Conservation (phyloP, 1,140 invertebrate species). For the Venturia canescens region DNA sequence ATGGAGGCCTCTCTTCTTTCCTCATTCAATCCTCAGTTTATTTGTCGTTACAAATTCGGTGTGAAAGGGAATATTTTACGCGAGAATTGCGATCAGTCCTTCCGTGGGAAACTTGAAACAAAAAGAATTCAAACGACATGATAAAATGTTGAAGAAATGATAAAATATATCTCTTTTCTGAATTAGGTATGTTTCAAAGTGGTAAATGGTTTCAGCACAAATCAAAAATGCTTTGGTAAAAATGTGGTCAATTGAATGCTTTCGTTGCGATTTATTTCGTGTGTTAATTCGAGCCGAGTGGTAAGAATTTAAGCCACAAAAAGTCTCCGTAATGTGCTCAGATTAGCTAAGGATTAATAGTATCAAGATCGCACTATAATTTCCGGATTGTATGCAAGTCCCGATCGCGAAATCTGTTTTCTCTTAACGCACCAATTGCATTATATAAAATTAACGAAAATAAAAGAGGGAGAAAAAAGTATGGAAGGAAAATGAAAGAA, state of each 20-base stretch:
- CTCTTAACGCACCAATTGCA: conserved; percentile 17
- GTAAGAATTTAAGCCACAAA: too few relatives aligned
- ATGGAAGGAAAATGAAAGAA: background rate
- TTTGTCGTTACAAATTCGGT: conserved; percentile 15
- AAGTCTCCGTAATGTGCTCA: background rate
- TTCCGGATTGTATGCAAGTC: background rate
- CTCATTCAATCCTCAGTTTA: background rate
- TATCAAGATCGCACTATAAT: background rate
- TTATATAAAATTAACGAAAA: conserved; percentile 30
- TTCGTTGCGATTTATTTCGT: too few relatives aligned
- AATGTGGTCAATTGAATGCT: too few relatives aligned
- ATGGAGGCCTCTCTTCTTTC: conserved; percentile 5
- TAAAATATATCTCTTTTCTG: too few relatives aligned
- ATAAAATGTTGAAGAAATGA: too few relatives aligned
- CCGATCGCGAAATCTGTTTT: background rate
- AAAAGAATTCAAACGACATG: background rate
- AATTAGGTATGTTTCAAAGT: too few relatives aligned
- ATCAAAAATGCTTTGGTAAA: too few relatives aligned
- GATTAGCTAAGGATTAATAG: conserved; percentile 5
- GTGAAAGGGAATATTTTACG: background rate
- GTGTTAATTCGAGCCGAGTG: too few relatives aligned
- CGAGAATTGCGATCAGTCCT: background rate
- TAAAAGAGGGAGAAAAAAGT: conserved; percentile 14
- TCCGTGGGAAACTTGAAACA: background rate
- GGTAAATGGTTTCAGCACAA: too few relatives aligned